These are phyloP conservation scores for Alloscopus bannaensis DNA, from an alignment of 2,888 invertebrate species.

Conservation along the genomic window DNA sequence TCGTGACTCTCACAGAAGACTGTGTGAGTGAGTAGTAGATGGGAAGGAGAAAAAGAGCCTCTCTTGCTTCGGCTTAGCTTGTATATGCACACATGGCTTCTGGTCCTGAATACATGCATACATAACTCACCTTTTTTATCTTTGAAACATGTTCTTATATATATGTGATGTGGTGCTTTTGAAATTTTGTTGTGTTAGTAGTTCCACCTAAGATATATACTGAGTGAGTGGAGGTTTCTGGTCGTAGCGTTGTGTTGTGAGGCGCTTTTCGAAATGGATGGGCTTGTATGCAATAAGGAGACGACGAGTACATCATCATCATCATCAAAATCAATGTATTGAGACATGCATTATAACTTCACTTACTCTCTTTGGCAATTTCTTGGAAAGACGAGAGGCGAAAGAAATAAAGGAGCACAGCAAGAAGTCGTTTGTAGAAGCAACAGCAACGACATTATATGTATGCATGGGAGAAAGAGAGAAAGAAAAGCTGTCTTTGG, in stretches of 20 bases:
- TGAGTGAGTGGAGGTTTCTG: too few species aligned
- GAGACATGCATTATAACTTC: conserved; percentile 60
- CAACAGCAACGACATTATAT: conserved; percentile 57
- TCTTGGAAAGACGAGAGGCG: conserved; percentile 20
- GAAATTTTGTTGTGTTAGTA: conserved; percentile 42
- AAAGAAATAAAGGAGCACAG: conserved; percentile 37
- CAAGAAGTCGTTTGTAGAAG: conserved; percentile 41
- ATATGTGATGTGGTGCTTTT: conserved; percentile 34
- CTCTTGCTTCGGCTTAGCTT: neutral
- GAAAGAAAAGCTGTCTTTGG: conserved; percentile 51
- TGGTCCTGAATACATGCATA: conserved; percentile 58
- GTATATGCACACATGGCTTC: conserved; percentile 22
- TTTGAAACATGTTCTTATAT: neutral
- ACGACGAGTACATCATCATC: conserved; percentile 51
- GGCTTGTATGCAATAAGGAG: conserved; percentile 12
- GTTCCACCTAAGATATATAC: too few species aligned
- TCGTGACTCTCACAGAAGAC: too few species aligned
- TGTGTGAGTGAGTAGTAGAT: too few species aligned
- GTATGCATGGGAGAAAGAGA: conserved; percentile 26
- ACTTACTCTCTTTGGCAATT: conserved; percentile 59
- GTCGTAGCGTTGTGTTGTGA: conserved; percentile 30
- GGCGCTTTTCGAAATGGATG: conserved; percentile 19
- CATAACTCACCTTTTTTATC: conserved; percentile 46
- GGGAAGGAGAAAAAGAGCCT: conserved; percentile 12
- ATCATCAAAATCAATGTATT: conserved; percentile 61